Evolutionary conservation across 2,888 invertebrate species (phyloP).

Genomic region (Sympetrum striolatum): DNA sequence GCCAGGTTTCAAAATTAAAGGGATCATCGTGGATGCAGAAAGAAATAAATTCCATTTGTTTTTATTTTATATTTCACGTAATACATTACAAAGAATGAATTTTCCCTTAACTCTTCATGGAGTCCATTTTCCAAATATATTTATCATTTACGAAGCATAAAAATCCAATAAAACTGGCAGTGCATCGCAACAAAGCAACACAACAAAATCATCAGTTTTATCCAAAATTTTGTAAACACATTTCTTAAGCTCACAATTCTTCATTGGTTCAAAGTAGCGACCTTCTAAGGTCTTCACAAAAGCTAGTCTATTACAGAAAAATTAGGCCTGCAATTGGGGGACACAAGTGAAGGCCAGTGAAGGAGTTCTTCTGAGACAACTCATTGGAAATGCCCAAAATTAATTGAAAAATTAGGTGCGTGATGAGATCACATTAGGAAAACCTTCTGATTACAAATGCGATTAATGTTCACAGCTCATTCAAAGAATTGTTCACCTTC

Average conservation of each 20-base stretch:
- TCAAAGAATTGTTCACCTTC: not conserved
- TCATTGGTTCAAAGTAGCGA: constrained; percentile 23
- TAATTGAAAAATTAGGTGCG: not conserved
- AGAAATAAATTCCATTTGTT: not conserved
- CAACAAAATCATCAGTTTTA: constrained; percentile 3
- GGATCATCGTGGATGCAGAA: no score
- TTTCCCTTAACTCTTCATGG: not conserved
- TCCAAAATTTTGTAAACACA: constrained; percentile 12
- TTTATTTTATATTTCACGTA: constrained; percentile 12
- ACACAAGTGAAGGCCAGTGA: not conserved
- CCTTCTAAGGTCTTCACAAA: constrained; percentile 18
- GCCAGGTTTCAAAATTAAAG: no score
- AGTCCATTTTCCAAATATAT: constrained; percentile 24
- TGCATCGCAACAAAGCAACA: constrained; percentile 34
- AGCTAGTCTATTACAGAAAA: not conserved
- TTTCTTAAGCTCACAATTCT: constrained; percentile 17
- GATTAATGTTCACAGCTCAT: constrained; percentile 13
- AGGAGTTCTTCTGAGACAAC: not conserved
- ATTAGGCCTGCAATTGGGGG: not conserved
- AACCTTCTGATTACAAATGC: constrained; percentile 24
- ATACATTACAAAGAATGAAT: constrained; percentile 35
- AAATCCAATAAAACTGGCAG: constrained; percentile 24
- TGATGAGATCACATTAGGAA: constrained; percentile 18
- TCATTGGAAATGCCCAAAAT: constrained; percentile 5
- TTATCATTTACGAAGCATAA: constrained; percentile 16